These are phyloP conservation scores for Sinosuthora webbiana DNA, from an alignment of 2,113 vertebrate genomes.

Conservation along the genomic window DNA sequence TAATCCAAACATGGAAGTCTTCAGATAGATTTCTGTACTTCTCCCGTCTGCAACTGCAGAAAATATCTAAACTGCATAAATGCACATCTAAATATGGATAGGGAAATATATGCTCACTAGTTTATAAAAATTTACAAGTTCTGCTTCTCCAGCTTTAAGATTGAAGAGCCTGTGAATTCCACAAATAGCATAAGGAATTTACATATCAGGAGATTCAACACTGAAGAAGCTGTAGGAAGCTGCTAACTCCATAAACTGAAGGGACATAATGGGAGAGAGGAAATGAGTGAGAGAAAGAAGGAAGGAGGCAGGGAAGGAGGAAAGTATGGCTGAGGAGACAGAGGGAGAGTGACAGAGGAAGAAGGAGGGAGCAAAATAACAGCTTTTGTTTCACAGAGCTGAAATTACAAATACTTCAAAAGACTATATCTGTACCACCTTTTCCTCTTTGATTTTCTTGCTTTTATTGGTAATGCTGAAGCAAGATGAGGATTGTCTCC, in stretches of 20 bases:
- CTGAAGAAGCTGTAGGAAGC: background rate
- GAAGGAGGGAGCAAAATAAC: background rate
- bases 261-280: background rate
- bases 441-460: background rate
- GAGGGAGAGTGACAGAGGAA: background rate
- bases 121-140: conserved; percentile 13
- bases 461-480: background rate
- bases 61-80: background rate
- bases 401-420: background rate
- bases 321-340: background rate
- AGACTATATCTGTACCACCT: background rate
- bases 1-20: background rate
- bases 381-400: background rate
- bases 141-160: background rate
- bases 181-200: background rate
- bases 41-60: background rate
- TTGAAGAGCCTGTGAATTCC: background rate
- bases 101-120: background rate
- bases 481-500: background rate
- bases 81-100: background rate
- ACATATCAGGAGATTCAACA: background rate
- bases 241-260: background rate
- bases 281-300: background rate
- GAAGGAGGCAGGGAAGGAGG: background rate
- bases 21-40: background rate